These are phyloP conservation scores for Branchellion lobata DNA, from an alignment of 2,888 invertebrate species.

Conservation along the genomic window DNA sequence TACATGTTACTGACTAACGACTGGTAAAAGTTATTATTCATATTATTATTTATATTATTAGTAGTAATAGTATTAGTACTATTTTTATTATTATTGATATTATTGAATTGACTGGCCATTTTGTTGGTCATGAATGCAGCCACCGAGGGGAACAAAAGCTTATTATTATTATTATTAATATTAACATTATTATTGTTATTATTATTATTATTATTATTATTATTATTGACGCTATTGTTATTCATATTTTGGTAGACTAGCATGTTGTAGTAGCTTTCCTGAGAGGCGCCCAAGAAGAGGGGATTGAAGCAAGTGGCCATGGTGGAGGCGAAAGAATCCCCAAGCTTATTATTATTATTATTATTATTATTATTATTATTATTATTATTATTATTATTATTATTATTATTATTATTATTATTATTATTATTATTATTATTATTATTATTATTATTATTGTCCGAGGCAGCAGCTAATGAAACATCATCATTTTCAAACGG, in stretches of 20 bases:
- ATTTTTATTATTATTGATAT: no score
- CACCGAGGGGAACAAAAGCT: neutral
- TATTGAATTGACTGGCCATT: no score
- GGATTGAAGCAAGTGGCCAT: neutral
- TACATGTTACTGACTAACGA: neutral
- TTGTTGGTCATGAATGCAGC: neutral
- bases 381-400: no score
- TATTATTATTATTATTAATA: neutral
- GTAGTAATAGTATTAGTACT: no score
- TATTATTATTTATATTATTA: no score
- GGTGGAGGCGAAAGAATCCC: neutral
- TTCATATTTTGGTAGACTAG: neutral
- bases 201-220: neutral
- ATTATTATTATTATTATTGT: constrained; percentile 4
- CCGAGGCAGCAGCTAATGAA: neutral
- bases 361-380: no score
- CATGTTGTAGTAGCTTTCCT: neutral
- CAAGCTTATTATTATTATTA: no score
- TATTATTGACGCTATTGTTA: neutral
- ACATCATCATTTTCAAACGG: constrained; percentile 27
- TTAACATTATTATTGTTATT: neutral
- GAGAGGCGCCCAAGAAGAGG: neutral
- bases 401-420: no score
- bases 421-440: neutral
- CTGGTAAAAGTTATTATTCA: neutral